These are phyloP conservation scores for Brotula barbata DNA, from an alignment of 2,797 vertebrate species.

Conservation along the genomic window DNA sequence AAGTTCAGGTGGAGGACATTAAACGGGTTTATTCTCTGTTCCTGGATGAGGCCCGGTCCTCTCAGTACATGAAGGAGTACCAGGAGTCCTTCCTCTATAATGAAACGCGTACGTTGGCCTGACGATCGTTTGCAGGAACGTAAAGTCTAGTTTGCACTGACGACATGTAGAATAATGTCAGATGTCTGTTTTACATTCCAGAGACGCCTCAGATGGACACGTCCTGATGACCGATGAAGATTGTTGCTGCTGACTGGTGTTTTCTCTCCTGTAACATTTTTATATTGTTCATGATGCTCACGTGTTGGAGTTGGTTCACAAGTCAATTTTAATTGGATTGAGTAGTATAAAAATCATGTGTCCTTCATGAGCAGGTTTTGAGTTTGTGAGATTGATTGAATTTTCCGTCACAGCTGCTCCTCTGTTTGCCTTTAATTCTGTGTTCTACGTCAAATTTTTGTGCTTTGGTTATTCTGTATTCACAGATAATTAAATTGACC, in stretches of 20 bases:
- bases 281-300: constrained; percentile 7
- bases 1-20: constrained; percentile 95
- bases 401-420: too few relatives aligned
- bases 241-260: too few relatives aligned
- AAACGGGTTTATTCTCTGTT: constrained; percentile 94
- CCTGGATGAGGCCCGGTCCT: constrained; percentile 90
- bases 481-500: too few relatives aligned
- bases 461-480: too few relatives aligned
- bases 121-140: too few relatives aligned
- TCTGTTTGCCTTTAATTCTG: too few relatives aligned
- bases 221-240: constrained; percentile 62
- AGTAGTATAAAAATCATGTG: background rate
- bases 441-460: too few relatives aligned
- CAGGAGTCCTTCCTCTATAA: constrained; percentile 96
- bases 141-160: too few relatives aligned
- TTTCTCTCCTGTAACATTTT: constrained; percentile 38
- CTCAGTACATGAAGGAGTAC: constrained; percentile 96
- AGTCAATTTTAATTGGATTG: constrained; percentile 1
- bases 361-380: too few relatives aligned
- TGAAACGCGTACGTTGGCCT: constrained; percentile 85
- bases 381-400: too few relatives aligned
- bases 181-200: constrained; percentile 54
- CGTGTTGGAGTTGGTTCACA: constrained; percentile 24
- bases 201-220: constrained; percentile 79
- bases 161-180: constrained; percentile 7